Evolutionary conservation across 2,113 vertebrate species (phyloP).

Genomic region (Larimichthys polyactis): DNA sequence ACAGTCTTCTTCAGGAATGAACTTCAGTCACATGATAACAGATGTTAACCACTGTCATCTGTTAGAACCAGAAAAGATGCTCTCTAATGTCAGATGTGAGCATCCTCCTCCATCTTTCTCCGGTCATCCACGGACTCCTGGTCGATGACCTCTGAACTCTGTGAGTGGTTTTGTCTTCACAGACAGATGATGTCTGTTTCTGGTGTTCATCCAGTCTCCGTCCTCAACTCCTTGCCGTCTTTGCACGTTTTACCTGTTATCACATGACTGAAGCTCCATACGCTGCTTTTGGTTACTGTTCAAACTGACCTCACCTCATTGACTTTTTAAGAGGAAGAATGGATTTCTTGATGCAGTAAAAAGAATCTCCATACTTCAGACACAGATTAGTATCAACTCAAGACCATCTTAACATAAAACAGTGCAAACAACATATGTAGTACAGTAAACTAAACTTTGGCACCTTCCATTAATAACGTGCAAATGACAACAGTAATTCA

Average conservation of each 20-base stretch:
- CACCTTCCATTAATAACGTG: background rate
- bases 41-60: background rate
- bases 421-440: no score
- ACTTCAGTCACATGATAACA: background rate
- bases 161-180: background rate
- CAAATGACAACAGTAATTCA: background rate
- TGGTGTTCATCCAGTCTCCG: no score
- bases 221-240: no score
- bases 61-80: background rate
- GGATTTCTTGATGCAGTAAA: background rate
- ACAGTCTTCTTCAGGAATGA: background rate
- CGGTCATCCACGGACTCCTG: background rate
- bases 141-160: background rate
- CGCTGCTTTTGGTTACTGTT: no score
- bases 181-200: background rate
- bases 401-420: background rate
- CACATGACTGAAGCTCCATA: background rate
- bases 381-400: background rate
- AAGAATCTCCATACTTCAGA: background rate
- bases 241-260: background rate
- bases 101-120: background rate
- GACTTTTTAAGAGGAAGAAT: background rate
- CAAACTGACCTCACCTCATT: no score
- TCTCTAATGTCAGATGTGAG: background rate
- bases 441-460: no score